These are phyloP conservation scores for Drosophila emarginata DNA, from an alignment of 2,888 invertebrate species.

Conservation along the genomic window DNA sequence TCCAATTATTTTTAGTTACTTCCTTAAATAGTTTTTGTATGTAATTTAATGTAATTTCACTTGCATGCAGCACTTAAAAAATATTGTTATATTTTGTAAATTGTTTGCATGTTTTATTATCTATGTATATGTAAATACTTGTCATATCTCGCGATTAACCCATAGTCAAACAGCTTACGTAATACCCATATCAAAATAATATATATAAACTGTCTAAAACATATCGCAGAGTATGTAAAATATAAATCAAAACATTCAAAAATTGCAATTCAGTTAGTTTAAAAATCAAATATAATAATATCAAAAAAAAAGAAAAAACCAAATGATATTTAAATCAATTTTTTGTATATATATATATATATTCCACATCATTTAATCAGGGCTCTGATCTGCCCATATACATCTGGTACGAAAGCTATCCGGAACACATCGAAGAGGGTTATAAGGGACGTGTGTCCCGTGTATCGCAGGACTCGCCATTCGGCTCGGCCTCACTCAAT, in stretches of 20 bases:
- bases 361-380: slow-evolving; percentile 83
- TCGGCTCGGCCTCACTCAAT: slow-evolving; percentile 96
- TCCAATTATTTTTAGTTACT: slow-evolving; percentile 1
- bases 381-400: slow-evolving; percentile 98
- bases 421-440: slow-evolving; percentile 96
- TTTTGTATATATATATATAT: neutral
- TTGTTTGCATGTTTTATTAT: neutral
- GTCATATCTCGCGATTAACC: neutral
- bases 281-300: neutral
- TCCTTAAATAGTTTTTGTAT: neutral
- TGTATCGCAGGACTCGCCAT: slow-evolving; percentile 93
- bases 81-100: neutral
- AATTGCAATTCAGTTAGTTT: slow-evolving; percentile 1
- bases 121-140: neutral
- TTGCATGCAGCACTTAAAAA: neutral
- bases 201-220: neutral
- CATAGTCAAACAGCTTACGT: neutral
- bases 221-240: slow-evolving; percentile 7
- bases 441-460: slow-evolving; percentile 96
- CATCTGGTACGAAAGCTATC: slow-evolving; percentile 99
- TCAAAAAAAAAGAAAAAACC: neutral
- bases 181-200: neutral
- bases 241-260: slow-evolving; percentile 2
- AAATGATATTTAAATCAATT: neutral
- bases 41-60: neutral